Conservation (phyloP, 2,888 invertebrate genomes). For the Caenorhabditis sp. region DNA sequence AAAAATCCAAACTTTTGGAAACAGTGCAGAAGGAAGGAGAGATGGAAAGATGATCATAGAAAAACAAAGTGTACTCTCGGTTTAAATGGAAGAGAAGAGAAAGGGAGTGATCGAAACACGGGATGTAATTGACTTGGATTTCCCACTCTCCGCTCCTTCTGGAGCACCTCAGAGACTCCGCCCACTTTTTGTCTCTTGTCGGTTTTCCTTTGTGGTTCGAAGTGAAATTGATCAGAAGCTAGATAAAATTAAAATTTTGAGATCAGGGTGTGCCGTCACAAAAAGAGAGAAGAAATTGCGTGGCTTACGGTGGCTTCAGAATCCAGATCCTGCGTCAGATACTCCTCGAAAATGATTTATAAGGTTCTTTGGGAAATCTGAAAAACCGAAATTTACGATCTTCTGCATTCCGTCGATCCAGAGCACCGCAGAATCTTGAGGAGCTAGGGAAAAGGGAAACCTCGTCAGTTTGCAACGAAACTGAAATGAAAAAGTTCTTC, state of each 20-base stretch:
- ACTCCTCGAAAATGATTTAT: background rate
- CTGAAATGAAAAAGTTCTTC: background rate
- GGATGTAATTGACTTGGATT: constrained; percentile 51
- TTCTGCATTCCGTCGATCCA: no score
- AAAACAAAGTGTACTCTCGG: background rate
- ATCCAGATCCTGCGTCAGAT: background rate
- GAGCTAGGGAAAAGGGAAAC: no score
- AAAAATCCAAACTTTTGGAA: background rate
- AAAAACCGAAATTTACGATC: no score
- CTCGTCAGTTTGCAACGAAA: no score
- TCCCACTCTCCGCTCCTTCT: background rate
- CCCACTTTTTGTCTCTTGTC: constrained; percentile 35
- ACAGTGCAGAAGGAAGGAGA: constrained; percentile 3
- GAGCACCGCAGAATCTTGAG: no score
- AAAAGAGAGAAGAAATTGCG: background rate
- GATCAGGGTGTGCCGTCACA: constrained; percentile 10
- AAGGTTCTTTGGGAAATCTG: background rate
- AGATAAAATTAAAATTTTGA: background rate
- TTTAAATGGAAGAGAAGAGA: constrained; percentile 8
- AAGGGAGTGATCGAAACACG: constrained; percentile 54
- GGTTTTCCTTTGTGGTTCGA: background rate
- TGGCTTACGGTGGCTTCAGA: background rate
- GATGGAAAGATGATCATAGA: constrained; percentile 40
- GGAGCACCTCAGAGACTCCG: constrained; percentile 35
- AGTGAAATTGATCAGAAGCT: background rate